Evolutionary conservation across 2,113 vertebrate species (phyloP).

Genomic region (Nycticebus coucang): DNA sequence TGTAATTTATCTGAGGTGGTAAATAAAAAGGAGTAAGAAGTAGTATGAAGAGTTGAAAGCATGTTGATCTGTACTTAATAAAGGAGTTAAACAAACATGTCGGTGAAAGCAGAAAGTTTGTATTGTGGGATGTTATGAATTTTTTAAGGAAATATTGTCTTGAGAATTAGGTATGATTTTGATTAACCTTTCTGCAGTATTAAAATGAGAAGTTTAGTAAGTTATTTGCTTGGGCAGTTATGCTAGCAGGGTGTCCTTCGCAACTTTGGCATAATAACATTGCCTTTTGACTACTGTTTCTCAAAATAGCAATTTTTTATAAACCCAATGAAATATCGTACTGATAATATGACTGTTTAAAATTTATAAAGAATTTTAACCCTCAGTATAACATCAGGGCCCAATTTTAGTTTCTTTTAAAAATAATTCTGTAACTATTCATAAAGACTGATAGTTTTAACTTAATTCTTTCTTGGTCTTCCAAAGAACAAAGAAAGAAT

Average conservation of each 20-base stretch:
- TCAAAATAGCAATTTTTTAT: slow-evolving; percentile 68
- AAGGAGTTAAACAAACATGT: neutral
- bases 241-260: neutral
- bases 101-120: neutral
- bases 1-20: neutral
- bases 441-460: slow-evolving; percentile 11
- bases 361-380: slow-evolving; percentile 51
- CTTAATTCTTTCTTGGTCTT: slow-evolving; percentile 34
- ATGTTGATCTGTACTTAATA: neutral
- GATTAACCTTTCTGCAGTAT: neutral
- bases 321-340: slow-evolving; percentile 34
- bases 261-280: slow-evolving; percentile 20
- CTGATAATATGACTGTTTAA: slow-evolving; percentile 49
- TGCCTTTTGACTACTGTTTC: slow-evolving; percentile 61
- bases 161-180: slow-evolving; percentile 36
- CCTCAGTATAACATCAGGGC: slow-evolving; percentile 9
- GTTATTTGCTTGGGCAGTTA: neutral
- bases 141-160: slow-evolving; percentile 35
- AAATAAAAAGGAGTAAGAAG: neutral
- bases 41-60: neutral
- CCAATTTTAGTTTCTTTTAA: slow-evolving; percentile 49
- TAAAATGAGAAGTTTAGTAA: slow-evolving; percentile 35
- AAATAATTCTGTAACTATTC: neutral
- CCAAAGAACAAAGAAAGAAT: slow-evolving; percentile 28
- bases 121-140: neutral